Base-by-base conservation (phyloP, 2,888 invertebrate genomes). In the Halictus ligatus region DNA sequence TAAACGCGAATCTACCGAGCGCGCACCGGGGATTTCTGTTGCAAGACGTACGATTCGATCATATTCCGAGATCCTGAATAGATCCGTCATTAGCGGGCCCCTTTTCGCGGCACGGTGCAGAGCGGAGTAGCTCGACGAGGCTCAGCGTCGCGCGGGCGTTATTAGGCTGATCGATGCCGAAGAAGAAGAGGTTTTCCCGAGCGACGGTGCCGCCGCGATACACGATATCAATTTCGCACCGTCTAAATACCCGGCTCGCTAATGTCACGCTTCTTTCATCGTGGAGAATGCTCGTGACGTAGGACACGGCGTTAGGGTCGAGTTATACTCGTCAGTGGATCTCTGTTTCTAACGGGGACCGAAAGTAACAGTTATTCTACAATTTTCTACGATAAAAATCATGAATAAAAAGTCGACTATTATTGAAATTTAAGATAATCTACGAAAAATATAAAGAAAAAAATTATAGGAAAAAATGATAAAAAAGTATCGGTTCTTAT, bases 151-250 rank as follows among this genome's bases (percentile, higher is more conserved):
- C 64, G 50, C 60, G 46, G 29, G 64, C 71, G 58, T 84, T 84
- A 75, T 83, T 83, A 75, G 60, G 80, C 67, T 78, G 84, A 86
- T 86, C 78, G 85, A 84, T 81, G 80, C 35, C 50, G 46, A 35
- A 60, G 77, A 43, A 13, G 60, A 54, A 54, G 74, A 60, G 71
- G 35, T 69, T 74, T 75, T 78, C 35, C 10, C 64, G 64, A 71
- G 43, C 69, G 54, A 74, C 18, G 58, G 35, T 58, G 79, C 40
- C 58, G 75, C 75, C 54, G 60, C 50, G 81, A 67, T 78, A 15
- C 69, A 43, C 54, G 72, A 72, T 82, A 85, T 85, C 72, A 83
- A 77, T 74, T 83, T 85, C 72, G n/a, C 74, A 29, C 71, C 21
- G 21, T 12, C 67, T 46, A 73, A 76, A 82, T 82, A 78, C 71